phyloP scores from a whole-genome alignment of 2,888 invertebrate genomes.

The Therioaphis trifolii region DNA sequence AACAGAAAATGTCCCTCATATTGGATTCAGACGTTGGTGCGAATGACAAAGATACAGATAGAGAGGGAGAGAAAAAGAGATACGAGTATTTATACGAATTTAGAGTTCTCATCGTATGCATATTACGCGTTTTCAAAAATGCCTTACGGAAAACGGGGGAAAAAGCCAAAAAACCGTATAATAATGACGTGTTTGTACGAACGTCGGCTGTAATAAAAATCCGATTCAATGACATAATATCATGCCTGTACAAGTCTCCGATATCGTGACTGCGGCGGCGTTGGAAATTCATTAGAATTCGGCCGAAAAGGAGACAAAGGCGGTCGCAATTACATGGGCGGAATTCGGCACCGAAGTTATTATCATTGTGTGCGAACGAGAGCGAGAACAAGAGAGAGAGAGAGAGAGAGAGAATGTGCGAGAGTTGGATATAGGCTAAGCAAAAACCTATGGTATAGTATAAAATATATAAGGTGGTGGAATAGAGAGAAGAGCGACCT shows the following conservation, averaged over 20 bases:
- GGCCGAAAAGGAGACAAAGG: conserved; percentile 45
- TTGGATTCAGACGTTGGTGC: too few relatives aligned
- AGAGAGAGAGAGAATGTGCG: background rate
- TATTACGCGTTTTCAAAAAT: too few relatives aligned
- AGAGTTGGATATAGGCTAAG: background rate
- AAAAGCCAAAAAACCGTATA: background rate
- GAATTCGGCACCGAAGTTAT: conserved; percentile 50
- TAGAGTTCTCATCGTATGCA: too few relatives aligned
- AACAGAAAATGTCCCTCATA: too few relatives aligned
- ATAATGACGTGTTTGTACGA: background rate
- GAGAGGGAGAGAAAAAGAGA: too few relatives aligned
- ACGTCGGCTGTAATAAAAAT: conserved; percentile 33
- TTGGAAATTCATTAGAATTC: conserved; percentile 58
- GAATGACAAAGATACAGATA: too few relatives aligned
- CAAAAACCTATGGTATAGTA: background rate
- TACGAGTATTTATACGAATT: too few relatives aligned
- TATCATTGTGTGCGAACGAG: conserved; percentile 1
- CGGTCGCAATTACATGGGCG: conserved; percentile 50
- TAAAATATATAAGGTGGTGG: background rate
- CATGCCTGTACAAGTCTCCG: conserved; percentile 29
- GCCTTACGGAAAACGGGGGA: background rate
- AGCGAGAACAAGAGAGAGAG: background rate
- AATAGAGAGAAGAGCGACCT: conserved; percentile 8
- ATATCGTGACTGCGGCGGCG: conserved; percentile 46
- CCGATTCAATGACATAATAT: conserved; percentile 11